Evolutionary conservation across 2,888 invertebrate species (phyloP).

Genomic region (Carpatolechia fugitivella): DNA sequence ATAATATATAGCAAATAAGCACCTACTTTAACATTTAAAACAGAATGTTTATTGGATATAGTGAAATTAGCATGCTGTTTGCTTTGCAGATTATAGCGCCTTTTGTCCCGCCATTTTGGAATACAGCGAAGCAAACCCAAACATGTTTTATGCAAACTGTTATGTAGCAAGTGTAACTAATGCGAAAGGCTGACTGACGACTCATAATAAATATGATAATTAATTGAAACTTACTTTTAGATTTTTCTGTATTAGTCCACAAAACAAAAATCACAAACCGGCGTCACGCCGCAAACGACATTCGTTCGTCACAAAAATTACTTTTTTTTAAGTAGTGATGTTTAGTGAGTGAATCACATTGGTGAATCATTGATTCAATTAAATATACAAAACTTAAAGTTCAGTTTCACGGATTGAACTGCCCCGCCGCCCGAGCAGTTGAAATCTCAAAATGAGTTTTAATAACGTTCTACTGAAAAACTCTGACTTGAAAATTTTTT

Average conservation of each 20-base stretch:
- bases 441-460: too few species aligned
- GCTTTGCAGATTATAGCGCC: background rate
- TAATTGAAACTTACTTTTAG: background rate
- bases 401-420: too few species aligned
- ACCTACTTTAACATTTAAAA: too few species aligned
- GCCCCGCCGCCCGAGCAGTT: too few species aligned
- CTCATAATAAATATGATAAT: background rate
- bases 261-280: slow-evolving; percentile 14
- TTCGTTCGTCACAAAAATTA: background rate
- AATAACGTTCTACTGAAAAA: too few species aligned
- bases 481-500: too few species aligned
- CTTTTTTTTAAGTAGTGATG: background rate
- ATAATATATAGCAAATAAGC: too few species aligned
- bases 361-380: too few species aligned
- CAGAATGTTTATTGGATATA: too few species aligned
- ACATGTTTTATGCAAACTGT: background rate
- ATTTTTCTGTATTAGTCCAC: slow-evolving; percentile 1
- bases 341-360: too few species aligned
- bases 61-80: too few species aligned
- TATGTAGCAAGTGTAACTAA: background rate
- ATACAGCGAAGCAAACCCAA: background rate
- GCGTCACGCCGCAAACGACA: slow-evolving; percentile 6
- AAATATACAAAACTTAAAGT: too few species aligned
- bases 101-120: slow-evolving; percentile 22
- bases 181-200: background rate